These are phyloP conservation scores for Griposia aprilina DNA, from an alignment of 2,888 invertebrate genomes.

Conservation along the genomic window DNA sequence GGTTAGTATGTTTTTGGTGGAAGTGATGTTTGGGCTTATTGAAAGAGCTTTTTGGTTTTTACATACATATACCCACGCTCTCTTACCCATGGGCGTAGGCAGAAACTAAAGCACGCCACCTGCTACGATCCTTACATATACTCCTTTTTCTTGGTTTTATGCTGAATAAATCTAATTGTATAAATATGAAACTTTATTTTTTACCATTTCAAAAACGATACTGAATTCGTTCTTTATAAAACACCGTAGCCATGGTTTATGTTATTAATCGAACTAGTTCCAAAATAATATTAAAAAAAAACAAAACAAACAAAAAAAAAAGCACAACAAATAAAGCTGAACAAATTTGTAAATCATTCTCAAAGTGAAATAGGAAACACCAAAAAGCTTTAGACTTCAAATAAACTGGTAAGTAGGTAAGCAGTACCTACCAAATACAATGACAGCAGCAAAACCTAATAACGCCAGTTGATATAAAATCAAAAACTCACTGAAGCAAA, in stretches of 20 bases:
- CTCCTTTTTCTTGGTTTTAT: background rate
- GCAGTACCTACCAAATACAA: slow-evolving; percentile 8
- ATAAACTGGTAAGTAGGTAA: background rate
- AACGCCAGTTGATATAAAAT: slow-evolving; percentile 25
- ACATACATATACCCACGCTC: background rate
- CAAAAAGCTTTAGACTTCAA: background rate
- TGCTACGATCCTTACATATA: background rate
- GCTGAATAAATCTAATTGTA: background rate
- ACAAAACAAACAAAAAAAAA: too few species aligned
- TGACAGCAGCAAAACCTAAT: slow-evolving; percentile 4
- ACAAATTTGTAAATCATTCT: background rate
- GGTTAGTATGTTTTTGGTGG: background rate
- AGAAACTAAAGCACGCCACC: background rate
- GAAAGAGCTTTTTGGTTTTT: background rate
- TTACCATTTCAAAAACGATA: background rate
- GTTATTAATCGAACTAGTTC: background rate
- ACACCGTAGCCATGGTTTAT: background rate
- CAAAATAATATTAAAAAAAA: background rate
- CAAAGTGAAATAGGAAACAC: background rate
- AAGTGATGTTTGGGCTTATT: background rate
- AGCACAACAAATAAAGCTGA: too few species aligned
- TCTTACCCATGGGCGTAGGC: background rate
- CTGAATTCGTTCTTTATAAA: background rate
- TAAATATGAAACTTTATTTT: background rate
- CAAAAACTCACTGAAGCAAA: slow-evolving; percentile 20